Percentiles rank a stretch among this genome's conserved stretches.
phyloP scores from a whole-genome alignment of 2,797 vertebrate genomes.

The Poeciliopsis infans region DNA sequence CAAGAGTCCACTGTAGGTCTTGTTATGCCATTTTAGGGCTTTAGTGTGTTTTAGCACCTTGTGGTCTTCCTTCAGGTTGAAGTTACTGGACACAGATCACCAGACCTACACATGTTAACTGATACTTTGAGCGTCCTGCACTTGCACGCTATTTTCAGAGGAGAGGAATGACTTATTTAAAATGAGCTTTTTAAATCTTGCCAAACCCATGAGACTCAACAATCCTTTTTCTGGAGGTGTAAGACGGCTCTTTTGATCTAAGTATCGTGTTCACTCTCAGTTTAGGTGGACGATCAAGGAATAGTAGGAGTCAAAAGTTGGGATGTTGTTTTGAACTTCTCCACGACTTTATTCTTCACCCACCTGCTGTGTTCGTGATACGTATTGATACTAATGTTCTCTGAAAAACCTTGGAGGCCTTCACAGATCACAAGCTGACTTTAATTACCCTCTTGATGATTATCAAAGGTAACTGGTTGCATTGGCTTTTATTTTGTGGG shows the following conservation, averaged over 20 bases:
- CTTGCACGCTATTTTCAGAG: background rate
- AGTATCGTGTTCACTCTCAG: background rate
- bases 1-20: background rate
- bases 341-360: background rate
- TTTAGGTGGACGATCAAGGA: background rate
- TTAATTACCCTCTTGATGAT: background rate
- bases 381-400: background rate
- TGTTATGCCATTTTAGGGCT: background rate
- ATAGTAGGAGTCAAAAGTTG: background rate
- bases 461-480: background rate
- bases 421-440: background rate
- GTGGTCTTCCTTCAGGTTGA: background rate
- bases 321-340: background rate
- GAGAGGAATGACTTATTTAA: background rate
- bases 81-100: background rate
- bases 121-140: background rate
- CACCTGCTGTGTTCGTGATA: background rate
- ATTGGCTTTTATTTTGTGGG: background rate
- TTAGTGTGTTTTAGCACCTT: background rate
- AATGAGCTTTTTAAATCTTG: background rate
- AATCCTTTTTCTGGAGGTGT: background rate
- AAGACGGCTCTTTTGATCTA: background rate
- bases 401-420: background rate
- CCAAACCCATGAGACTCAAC: background rate
- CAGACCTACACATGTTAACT: background rate